Evolutionary conservation across 1,140 invertebrate genomes (phyloP).

Genomic region (Lordiphosa clarofinis): DNA sequence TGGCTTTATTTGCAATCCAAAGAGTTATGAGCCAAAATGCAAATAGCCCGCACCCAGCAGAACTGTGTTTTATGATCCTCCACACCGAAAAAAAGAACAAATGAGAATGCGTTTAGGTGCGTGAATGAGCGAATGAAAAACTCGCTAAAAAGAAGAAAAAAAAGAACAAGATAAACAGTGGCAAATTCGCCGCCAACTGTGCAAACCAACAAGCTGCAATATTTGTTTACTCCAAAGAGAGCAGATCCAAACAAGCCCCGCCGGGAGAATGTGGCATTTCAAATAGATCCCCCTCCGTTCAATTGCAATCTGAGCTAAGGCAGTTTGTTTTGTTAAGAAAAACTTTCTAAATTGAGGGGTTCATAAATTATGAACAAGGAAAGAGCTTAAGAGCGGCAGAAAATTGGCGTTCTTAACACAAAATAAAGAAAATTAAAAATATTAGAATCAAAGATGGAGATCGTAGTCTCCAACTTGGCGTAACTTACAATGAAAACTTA

Average conservation of each 20-base stretch:
- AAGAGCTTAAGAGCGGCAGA: too few relatives aligned
- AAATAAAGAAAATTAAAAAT: too few relatives aligned
- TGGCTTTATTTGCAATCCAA: slow-evolving; percentile 72
- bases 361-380: too few relatives aligned
- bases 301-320: too few relatives aligned
- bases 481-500: too few relatives aligned
- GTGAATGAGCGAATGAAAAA: slow-evolving; percentile 28
- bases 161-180: slow-evolving; percentile 32
- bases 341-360: too few relatives aligned
- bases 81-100: neutral
- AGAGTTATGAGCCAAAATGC: slow-evolving; percentile 75
- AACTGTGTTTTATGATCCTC: slow-evolving; percentile 57
- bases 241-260: slow-evolving; percentile 42
- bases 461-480: too few relatives aligned
- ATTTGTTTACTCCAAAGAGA: slow-evolving; percentile 63
- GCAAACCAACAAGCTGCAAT: slow-evolving; percentile 43
- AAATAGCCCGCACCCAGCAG: slow-evolving; percentile 52
- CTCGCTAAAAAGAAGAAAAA: too few relatives aligned
- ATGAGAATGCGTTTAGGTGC: slow-evolving; percentile 20
- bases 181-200: slow-evolving; percentile 71
- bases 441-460: too few relatives aligned
- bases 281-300: too few relatives aligned
- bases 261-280: slow-evolving; percentile 29
- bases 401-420: too few relatives aligned
- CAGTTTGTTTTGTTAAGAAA: too few relatives aligned